Base-by-base conservation (phyloP, 2,113 vertebrate species). In the Poeciliopsis occidentalis region DNA sequence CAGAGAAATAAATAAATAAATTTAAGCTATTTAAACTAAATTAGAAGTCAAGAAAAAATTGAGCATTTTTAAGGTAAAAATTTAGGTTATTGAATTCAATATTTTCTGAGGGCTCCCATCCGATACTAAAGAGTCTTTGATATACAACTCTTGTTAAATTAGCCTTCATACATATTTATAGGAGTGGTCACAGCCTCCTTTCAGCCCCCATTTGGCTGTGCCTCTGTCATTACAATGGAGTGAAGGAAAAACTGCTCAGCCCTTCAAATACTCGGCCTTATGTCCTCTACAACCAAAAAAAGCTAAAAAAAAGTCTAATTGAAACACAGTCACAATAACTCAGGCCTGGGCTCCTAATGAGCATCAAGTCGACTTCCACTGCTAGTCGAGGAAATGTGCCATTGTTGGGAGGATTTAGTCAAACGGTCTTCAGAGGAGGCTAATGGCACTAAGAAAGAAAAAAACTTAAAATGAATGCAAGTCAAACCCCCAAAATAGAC, bases 381-480 rank as follows among this genome's bases (percentile, higher is more conserved):
- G 75, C 22, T 64, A 77, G 44, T 12, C 47, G 71, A 82, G 83
- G 84, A 88, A 86, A 82, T 78, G 85, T 77, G 79, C 69, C 81
- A 75, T 85, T 90, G 87, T 88, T 83, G 29, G 39, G 29, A 51
- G 84, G 87, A 47, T 84, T 89, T 79, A 66, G 79, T 77, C 76
- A 87, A 81, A 81, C 68, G 79, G 4, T 19, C 27, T 24, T n/a
- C 10, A 73, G 64, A 60, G 62, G n/a, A 65, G 63, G 63, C 63
- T 26, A 30, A 66, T 26, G n/a, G 34, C 34, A 39, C 15, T 30
- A 4, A 51, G 4, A 51, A 44, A 12, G 41, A 41, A 12, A 11
- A 78, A 79, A 78, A 57, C 51, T 57, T 57, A 3, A 24, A 57
- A 57, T 24, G 22, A n/a, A n/a, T 57, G 7, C 19, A 54, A 54